Base-by-base conservation (phyloP, 1,140 invertebrate genomes). In the Ooceraea biroi region DNA sequence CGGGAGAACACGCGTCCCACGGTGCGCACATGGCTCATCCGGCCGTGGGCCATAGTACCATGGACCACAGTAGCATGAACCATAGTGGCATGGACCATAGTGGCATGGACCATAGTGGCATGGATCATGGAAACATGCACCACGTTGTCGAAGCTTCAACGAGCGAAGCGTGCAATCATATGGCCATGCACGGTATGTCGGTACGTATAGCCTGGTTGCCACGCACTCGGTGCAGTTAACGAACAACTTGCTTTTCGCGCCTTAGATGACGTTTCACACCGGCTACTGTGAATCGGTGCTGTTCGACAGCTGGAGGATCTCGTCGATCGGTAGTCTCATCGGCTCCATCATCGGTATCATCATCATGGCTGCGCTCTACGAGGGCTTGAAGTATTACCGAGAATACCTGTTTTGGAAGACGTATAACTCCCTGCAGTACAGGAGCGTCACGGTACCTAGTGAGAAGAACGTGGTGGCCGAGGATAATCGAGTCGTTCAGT, bases 331-430 rank as follows among this genome's bases (percentile, higher is more conserved):
- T 50, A 96, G 97, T 44, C 95, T 99, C 74, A 95, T 98, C 48
- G 97, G 97, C 0, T 98, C 98, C 0, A 97, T 98, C 93, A 95
- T 98, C 58, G 97, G 96, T 41, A 97, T 99, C 52, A 97, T 98
- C 90, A 95, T 98, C 55, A 96, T 98, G 92, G 97, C 97, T 0
- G 95, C 97, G 11, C 94, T 98, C 19, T 99, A 99, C 92, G 98
- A 99, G 94, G 98, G 97, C 17, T 95, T 99, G 0, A 99, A 99
- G 94, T 98, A 98, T 94, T 98, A 97, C 90, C 96, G 97, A 84
- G 97, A 98, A 94, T 97, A 97, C 94, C 94, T 98, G 36, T 96
- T 97, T 91, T 98, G 97, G 97, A 97, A 96, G 94, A 97, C 97
- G 0, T 97, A 97, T 91, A 97, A 96, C 90, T 93, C 96, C 65